Conservation (phyloP, 1,140 invertebrate genomes). For the Odontomachus brunneus region DNA sequence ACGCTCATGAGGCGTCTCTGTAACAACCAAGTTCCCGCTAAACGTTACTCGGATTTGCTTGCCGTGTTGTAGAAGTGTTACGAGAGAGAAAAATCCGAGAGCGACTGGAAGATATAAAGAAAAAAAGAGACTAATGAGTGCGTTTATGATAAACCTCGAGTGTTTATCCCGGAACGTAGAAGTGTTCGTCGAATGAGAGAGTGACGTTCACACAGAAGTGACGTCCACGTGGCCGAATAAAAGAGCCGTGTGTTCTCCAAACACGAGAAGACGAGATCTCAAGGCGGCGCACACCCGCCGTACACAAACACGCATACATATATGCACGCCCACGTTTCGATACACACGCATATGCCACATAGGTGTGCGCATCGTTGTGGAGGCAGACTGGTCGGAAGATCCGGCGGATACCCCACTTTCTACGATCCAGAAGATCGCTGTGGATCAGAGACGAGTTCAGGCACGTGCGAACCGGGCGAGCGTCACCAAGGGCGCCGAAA, state of each 20-base stretch:
- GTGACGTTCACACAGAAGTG: background rate
- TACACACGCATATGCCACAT: no score
- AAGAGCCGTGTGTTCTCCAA: constrained; percentile 21
- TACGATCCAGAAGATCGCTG: constrained; percentile 45
- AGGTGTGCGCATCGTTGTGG: background rate
- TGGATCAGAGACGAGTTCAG: constrained; percentile 40
- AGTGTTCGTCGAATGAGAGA: background rate
- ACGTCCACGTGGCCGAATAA: constrained; percentile 8
- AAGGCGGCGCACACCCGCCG: background rate
- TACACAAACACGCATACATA: background rate
- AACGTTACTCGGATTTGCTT: no score
- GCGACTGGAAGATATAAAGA: no score
- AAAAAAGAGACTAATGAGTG: no score
- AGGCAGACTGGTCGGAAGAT: constrained; percentile 38
- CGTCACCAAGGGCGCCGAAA: constrained; percentile 24
- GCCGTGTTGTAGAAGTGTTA: no score
- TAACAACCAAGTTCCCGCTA: no score
- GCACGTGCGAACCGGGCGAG: constrained; percentile 20
- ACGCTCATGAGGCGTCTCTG: no score
- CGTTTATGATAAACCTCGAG: background rate
- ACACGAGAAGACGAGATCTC: constrained; percentile 7
- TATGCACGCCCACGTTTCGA: no score
- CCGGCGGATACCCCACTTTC: constrained; percentile 35
- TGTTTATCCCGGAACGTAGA: background rate
- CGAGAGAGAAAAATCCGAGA: no score